Evolutionary conservation across 2,888 invertebrate genomes (phyloP), one percentile per base, ranked within the genome.

Genomic region (Andrena praecox): DNA sequence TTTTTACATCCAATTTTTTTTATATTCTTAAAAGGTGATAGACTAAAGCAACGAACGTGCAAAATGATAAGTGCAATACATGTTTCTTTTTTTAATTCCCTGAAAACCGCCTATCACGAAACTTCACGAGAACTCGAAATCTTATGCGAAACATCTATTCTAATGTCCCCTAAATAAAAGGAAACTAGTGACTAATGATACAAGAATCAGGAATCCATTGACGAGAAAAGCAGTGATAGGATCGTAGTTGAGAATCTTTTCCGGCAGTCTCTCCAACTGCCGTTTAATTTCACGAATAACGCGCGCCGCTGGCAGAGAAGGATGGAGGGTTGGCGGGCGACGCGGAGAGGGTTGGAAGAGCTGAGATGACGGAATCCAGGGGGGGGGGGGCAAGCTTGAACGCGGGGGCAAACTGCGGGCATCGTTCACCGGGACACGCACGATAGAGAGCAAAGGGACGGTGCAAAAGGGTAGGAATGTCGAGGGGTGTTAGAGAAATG

Each of bases 381-480:
- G 73, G 67, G 74, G 59, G 76, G 70, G 73, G 67, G 74, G 59
- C 52, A 71, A 85, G 86, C 82, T 86, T 85, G 85, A 85, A 80
- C 75, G 86, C 64, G 66, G n/a, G 69, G 48, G 70, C 56, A 71
- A 83, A 83, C 71, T 80, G 59, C 68, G 59, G 50, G 80, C 80
- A 87, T 86, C 86, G 77, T 78, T 86, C 85, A 86, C 70, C 54
- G 31, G 63, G 69, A 76, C 76, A 69, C 78, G 77, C 63, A 63
- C 59, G 78, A 77, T 66, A 52, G 84, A 59, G 60, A 69, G 75
- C 62, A 27, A 27, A 72, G 70, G 67, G 60, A 77, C 59, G 24
- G 68, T 42, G 35, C n/a, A 7, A 67, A 56, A 5, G 60, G 66
- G 31, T 29, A 67, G 60, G 69, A 66, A 75, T 75, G 59, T 29